Evolutionary conservation across 2,888 invertebrate genomes (phyloP).

Genomic region (Cryptocheilus praepositus): DNA sequence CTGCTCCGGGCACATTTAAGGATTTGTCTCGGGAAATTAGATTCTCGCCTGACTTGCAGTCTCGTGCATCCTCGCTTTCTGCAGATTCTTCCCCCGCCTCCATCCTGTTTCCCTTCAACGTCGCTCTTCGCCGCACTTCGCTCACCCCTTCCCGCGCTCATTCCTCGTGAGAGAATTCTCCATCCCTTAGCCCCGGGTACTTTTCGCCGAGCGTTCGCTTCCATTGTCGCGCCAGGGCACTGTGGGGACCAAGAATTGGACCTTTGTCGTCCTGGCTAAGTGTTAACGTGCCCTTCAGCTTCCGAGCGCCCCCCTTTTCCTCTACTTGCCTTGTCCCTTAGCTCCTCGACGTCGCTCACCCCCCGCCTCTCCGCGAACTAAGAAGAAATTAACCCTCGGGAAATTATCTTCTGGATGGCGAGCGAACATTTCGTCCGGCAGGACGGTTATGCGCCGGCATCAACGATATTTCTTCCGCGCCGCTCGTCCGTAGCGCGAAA

Average conservation of each 20-base stretch:
- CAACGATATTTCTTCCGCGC: background rate
- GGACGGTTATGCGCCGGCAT: background rate
- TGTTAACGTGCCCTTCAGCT: conserved; percentile 67
- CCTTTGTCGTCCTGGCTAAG: conserved; percentile 64
- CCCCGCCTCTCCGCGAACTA: conserved; percentile 23
- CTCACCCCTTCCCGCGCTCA: conserved; percentile 21
- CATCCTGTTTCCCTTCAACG: conserved; percentile 21
- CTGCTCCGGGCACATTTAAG: conserved; percentile 68
- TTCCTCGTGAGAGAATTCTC: conserved; percentile 45
- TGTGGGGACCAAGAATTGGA: conserved; percentile 63
- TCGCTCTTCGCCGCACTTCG: no score
- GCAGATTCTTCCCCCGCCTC: conserved; percentile 43
- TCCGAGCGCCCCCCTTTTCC: conserved; percentile 41
- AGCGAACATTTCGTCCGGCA: conserved; percentile 22
- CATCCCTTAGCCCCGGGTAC: conserved; percentile 46
- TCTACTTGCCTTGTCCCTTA: background rate
- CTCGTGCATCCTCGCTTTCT: conserved; percentile 51
- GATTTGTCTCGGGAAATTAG: conserved; percentile 73
- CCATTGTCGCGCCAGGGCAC: conserved; percentile 55
- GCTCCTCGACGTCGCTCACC: background rate
- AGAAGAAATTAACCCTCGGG: conserved; percentile 68
- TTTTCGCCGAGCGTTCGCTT: conserved; percentile 47
- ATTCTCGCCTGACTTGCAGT: conserved; percentile 70
- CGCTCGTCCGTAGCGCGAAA: background rate
- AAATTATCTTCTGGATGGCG: conserved; percentile 58